These are phyloP conservation scores for Muscicapa adusta DNA, from an alignment of 2,113 vertebrate genomes.

Conservation along the genomic window DNA sequence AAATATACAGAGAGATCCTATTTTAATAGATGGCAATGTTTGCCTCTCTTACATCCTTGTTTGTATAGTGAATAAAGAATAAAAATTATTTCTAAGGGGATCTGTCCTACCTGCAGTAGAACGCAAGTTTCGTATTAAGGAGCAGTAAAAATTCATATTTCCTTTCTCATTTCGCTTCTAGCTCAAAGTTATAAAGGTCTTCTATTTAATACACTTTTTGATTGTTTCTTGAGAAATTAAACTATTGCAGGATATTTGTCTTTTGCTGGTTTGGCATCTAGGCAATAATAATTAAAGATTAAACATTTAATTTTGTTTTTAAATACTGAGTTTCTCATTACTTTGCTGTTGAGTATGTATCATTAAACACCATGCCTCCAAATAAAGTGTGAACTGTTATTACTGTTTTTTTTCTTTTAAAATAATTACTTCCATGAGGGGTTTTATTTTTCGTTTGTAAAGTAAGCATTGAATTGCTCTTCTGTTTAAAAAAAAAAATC, in stretches of 20 bases:
- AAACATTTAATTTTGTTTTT: neutral
- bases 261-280: neutral
- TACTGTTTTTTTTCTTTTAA: neutral
- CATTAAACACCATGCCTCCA: neutral
- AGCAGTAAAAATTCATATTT: neutral
- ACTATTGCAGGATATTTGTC: neutral
- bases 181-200: neutral
- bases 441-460: neutral
- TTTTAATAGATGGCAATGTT: neutral
- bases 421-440: neutral
- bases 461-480: neutral
- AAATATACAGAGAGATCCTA: neutral
- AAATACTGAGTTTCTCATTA: neutral
- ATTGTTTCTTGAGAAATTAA: neutral
- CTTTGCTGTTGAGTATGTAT: neutral
- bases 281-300: neutral
- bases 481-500: neutral
- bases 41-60: neutral
- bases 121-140: neutral
- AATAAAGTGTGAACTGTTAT: neutral
- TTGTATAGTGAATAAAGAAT: neutral
- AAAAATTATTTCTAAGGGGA: neutral
- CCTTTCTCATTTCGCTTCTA: neutral
- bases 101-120: neutral
- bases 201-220: neutral